phyloP scores from a whole-genome alignment of 30 jellyfish, hydroid and myxozoan genomes.

The Catostylus mosaicus region DNA sequence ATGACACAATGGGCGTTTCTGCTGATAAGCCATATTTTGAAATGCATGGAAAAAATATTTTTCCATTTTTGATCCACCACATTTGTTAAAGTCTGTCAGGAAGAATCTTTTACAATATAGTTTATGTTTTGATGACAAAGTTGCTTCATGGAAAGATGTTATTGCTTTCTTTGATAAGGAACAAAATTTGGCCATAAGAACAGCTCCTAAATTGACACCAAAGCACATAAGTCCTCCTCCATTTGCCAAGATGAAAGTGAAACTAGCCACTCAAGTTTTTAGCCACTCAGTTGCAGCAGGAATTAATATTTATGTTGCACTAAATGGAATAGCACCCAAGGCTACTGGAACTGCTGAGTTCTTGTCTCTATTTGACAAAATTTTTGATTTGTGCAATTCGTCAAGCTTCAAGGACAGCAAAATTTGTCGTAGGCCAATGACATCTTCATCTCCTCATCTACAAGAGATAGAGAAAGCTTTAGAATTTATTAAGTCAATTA shows the following conservation, averaged over 20 bases:
- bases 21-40: constrained; percentile 39
- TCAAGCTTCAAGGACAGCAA: not conserved
- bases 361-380: not conserved
- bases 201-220: constrained; percentile 50
- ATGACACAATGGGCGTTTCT: constrained; percentile 22
- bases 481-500: constrained; percentile 5
- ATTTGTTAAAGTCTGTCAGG: constrained; percentile 33
- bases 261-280: constrained; percentile 18
- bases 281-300: constrained; percentile 5
- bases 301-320: constrained; percentile 9
- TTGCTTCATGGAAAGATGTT: constrained; percentile 37
- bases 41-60: constrained; percentile 29
- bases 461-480: constrained; percentile 15
- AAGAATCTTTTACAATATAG: constrained; percentile 30
- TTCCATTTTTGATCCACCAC: constrained; percentile 52
- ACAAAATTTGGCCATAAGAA: constrained; percentile 35
- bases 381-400: constrained; percentile 24
- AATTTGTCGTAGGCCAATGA: not conserved
- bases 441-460: not conserved
- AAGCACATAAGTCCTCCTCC: constrained; percentile 34
- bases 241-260: constrained; percentile 49
- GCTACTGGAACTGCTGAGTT: constrained; percentile 20
- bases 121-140: constrained; percentile 8
- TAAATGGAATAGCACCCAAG: not conserved
- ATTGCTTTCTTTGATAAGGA: constrained; percentile 33